Conservation (phyloP, 2,888 invertebrate species). For the Xestia c-nigrum region DNA sequence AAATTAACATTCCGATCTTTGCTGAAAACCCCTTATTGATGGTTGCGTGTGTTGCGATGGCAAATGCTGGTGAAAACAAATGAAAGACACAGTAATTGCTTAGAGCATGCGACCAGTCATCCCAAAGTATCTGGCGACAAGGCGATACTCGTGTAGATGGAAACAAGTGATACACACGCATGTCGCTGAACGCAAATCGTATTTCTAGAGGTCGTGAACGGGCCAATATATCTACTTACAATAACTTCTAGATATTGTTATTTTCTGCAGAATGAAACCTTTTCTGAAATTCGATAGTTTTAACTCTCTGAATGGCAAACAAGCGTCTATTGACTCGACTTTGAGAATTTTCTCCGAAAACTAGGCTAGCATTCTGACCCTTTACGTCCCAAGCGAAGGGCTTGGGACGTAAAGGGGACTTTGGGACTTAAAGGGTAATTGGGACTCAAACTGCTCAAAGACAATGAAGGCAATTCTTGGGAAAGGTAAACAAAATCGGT, state of each 20-base stretch:
- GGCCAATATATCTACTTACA: neutral
- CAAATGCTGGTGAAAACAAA: neutral
- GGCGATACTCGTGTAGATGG: neutral
- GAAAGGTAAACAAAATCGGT: conserved; percentile 17
- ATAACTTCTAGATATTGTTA: neutral
- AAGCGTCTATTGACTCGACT: neutral
- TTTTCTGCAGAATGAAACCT: neutral
- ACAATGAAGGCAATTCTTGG: conserved; percentile 6
- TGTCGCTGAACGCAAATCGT: neutral
- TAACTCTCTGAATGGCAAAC: neutral
- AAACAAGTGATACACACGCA: neutral
- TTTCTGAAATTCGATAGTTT: neutral
- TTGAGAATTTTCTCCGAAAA: neutral
- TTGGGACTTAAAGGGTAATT: too few relatives aligned
- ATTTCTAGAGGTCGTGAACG: neutral
- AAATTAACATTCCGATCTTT: neutral
- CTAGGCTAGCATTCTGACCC: neutral
- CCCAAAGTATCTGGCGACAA: too few relatives aligned
- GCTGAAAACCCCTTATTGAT: neutral
- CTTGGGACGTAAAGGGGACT: too few relatives aligned
- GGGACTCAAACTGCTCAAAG: conserved; percentile 14
- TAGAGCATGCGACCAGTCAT: neutral
- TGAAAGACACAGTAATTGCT: neutral
- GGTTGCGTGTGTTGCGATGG: too few relatives aligned
- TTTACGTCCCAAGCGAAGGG: neutral